phyloP scores from a whole-genome alignment of 2,888 invertebrate genomes.

The Stomorhina lunata region DNA sequence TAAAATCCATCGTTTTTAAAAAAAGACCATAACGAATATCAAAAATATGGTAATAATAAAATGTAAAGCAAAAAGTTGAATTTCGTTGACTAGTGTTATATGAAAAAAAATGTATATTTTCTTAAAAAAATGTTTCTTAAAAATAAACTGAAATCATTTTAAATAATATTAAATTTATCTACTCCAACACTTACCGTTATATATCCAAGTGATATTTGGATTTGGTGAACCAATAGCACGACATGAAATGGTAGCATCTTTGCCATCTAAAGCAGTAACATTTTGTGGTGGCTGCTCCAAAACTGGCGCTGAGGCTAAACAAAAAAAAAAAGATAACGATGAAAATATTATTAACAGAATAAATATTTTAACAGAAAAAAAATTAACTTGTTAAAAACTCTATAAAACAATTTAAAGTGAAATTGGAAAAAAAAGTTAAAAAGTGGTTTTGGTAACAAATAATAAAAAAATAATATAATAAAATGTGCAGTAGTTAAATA shows the following conservation, averaged over 20 bases:
- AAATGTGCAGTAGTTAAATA: not conserved
- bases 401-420: not conserved
- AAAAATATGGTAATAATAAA: no score
- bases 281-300: conserved; percentile 92
- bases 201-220: conserved; percentile 95
- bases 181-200: conserved; percentile 86
- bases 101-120: not conserved
- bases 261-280: conserved; percentile 94
- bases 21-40: no score
- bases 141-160: no score
- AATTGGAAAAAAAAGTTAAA: not conserved
- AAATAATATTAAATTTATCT: not conserved
- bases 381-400: conserved; percentile 69
- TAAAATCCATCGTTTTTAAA: no score
- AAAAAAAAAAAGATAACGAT: conserved; percentile 77
- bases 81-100: not conserved
- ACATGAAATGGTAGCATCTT: conserved; percentile 93
- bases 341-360: no score
- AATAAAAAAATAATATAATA: not conserved
- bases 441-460: not conserved
- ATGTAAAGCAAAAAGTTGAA: no score
- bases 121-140: not conserved
- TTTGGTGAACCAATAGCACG: conserved; percentile 94
- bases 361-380: no score
- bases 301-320: conserved; percentile 91